Base-by-base conservation (phyloP, 2,113 vertebrate species). In the Anarhynchus alexandrinus region DNA sequence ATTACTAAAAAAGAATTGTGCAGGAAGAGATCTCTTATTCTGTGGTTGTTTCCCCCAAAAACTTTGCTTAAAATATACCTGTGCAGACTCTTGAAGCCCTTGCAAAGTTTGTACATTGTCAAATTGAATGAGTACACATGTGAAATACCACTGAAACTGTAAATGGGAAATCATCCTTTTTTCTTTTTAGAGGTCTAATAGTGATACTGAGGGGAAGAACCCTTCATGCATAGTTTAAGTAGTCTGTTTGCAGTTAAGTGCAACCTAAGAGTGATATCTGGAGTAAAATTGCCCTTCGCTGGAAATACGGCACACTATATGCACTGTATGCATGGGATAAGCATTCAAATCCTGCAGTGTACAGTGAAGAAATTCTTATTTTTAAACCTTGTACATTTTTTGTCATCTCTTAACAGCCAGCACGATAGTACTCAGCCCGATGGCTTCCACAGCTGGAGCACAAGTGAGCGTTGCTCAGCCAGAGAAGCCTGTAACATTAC, bases 401-500 rank as follows among this genome's bases (percentile, higher is more conserved):
- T 81, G 9, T 73, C 80, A 77, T 49, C 40, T 87, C 36, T 93
- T 73, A 51, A 27, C 94, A 99, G 99, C 98, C 97, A 98, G 98
- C n/a, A 99, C 99, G 90, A 98, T 98, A 54, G 98, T 99, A 94
- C 98, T 98, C 13, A 90, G 98, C 40, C 98, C 98, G 93, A 87
- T 98, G 96, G 97, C 98, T 22, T 98, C 99, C 79, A 98, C 98
- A 43, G 95, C 99, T 10, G 98, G 98, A 43, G 97, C 95, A 11
- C 98, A 98, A 91, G 98, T 97, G 59, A 98, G 98, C 2, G 98
- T 98, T 38, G 96, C 98, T 29, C 98, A 99, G 91, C 98, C 98
- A 3, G 98, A 99, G 97, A 99, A 98, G 8, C 98, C 99, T 0
- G 98, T 99, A 89, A 99, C 98, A 2, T 96, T 99, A 72, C 99